These are phyloP conservation scores for Conistra vaccinii DNA, from an alignment of 2,888 invertebrate species.

Conservation along the genomic window DNA sequence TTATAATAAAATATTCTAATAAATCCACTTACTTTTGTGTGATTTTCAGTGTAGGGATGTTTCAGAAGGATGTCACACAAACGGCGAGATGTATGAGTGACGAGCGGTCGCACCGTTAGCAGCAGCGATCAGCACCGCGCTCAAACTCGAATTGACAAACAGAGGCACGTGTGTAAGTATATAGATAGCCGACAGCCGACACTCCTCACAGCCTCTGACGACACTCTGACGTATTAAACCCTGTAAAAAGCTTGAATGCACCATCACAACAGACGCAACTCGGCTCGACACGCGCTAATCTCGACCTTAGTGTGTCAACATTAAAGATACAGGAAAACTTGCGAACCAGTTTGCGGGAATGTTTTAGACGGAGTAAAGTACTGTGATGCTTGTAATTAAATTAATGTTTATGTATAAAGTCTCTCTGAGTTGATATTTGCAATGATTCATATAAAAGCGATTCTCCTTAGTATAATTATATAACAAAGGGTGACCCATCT, in stretches of 20 bases:
- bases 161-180: slow-evolving; percentile 63
- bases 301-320: slow-evolving; percentile 14
- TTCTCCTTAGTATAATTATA: neutral
- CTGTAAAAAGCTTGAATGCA: slow-evolving; percentile 64
- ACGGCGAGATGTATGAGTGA: slow-evolving; percentile 66
- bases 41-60: slow-evolving; percentile 34
- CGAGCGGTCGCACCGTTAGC: slow-evolving; percentile 65
- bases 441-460: neutral
- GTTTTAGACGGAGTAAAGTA: slow-evolving; percentile 33
- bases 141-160: slow-evolving; percentile 78
- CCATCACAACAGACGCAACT: slow-evolving; percentile 32
- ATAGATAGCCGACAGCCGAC: slow-evolving; percentile 65
- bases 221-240: slow-evolving; percentile 66
- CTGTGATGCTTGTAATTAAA: slow-evolving; percentile 25
- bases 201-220: slow-evolving; percentile 66
- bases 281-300: slow-evolving; percentile 5
- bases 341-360: slow-evolving; percentile 48
- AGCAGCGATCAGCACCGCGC: slow-evolving; percentile 76
- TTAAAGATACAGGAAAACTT: slow-evolving; percentile 45
- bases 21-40: slow-evolving; percentile 60
- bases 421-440: neutral
- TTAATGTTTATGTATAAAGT: neutral
- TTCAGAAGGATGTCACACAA: slow-evolving; percentile 66
- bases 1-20: neutral
- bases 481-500: neutral